phyloP scores from a whole-genome alignment of 30 jellyfish, hydroid and myxozoan species.

The Cassiopea andromeda region DNA sequence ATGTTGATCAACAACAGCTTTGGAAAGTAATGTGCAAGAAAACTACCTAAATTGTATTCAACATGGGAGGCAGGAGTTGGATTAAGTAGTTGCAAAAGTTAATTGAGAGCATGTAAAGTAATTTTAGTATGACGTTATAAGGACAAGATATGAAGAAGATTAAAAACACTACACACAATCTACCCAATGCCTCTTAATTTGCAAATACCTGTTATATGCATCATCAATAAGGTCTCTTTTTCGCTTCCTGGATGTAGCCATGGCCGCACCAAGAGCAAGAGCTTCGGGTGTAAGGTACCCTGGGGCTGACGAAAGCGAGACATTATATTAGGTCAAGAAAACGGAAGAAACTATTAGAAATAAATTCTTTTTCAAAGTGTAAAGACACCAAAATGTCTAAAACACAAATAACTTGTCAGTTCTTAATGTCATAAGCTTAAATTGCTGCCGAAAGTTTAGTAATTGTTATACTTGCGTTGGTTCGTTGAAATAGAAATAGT shows the following conservation, averaged over 20 bases:
- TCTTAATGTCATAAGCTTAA: too few species aligned
- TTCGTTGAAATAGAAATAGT: too few species aligned
- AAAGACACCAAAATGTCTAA: background rate
- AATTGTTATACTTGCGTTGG: too few species aligned
- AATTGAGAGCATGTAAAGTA: too few species aligned
- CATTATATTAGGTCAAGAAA: background rate
- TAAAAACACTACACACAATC: background rate
- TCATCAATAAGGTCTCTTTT: constrained; percentile 93
- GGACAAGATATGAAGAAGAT: too few species aligned
- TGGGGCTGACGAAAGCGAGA: constrained; percentile 14
- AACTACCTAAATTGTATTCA: too few species aligned
- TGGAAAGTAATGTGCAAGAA: too few species aligned
- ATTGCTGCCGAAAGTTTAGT: too few species aligned
- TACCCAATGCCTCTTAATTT: background rate
- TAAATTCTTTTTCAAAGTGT: background rate
- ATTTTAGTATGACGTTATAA: too few species aligned
- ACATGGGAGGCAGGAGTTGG: too few species aligned
- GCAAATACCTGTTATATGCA: constrained; percentile 87
- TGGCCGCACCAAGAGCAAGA: constrained; percentile 96
- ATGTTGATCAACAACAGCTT: too few species aligned
- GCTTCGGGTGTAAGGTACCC: constrained; percentile 92
- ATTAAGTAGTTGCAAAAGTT: too few species aligned
- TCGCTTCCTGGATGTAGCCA: constrained; percentile 97
- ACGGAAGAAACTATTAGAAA: background rate
- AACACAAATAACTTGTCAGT: background rate